Evolutionary conservation across 2,113 vertebrate species (phyloP).

Genomic region (Rhynchopsitta pachyrhyncha): DNA sequence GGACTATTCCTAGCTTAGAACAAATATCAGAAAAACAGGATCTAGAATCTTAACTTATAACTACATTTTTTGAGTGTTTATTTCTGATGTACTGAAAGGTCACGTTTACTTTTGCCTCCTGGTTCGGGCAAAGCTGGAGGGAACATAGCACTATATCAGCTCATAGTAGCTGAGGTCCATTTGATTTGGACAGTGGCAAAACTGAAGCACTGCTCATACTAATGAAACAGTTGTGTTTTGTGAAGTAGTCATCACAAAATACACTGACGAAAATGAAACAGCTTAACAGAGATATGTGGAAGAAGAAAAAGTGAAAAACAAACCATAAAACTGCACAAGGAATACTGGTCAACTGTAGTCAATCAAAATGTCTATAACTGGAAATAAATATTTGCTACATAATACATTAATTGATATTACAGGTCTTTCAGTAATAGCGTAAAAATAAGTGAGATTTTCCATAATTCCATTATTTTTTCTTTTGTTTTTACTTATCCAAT

Average conservation of each 20-base stretch:
- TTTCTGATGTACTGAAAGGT: neutral
- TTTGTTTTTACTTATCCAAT: slow-evolving; percentile 4
- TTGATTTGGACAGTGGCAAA: neutral
- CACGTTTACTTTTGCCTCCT: neutral
- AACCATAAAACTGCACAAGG: neutral
- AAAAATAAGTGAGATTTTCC: neutral
- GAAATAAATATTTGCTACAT: neutral
- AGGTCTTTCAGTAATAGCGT: neutral
- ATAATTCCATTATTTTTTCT: neutral
- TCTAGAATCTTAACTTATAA: neutral
- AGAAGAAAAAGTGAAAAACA: neutral
- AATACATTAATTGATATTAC: neutral
- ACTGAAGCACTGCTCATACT: neutral
- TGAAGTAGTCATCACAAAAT: neutral
- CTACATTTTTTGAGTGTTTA: neutral
- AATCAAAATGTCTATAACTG: neutral
- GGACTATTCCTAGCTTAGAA: neutral
- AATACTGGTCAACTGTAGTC: neutral
- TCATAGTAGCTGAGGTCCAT: neutral
- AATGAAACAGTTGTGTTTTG: neutral
- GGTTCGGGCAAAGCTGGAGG: neutral
- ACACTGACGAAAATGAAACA: neutral
- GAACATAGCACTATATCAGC: neutral
- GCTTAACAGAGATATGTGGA: neutral
- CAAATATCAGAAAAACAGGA: neutral